A percentile compares a stretch with the other conserved stretches of the same genome.
These are phyloP conservation scores for Hypotaenidia philippensis DNA, from an alignment of 2,797 vertebrate species.

Conservation along the genomic window DNA sequence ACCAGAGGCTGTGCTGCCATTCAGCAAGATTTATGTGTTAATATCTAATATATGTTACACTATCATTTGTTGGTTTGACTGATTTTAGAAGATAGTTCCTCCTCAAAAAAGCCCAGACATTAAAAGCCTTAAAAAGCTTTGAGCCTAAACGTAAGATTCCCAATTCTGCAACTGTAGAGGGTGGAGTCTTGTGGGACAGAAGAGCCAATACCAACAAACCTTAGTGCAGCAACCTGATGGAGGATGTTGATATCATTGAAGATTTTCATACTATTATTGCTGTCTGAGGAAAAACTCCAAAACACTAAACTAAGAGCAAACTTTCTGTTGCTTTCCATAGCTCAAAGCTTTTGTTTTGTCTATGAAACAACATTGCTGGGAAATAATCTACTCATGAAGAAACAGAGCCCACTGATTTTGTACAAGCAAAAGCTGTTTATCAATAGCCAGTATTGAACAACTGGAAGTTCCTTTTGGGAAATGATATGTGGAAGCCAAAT, in stretches of 20 bases:
- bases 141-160: neutral
- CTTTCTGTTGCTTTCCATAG: neutral
- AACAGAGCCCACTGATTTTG: neutral
- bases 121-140: neutral
- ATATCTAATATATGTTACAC: neutral
- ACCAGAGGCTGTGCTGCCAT: no score
- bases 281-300: neutral
- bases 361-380: neutral
- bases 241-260: neutral
- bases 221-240: neutral
- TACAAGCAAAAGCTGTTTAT: neutral
- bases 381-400: neutral
- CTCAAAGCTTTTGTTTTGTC: neutral
- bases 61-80: neutral
- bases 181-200: neutral
- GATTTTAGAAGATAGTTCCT: neutral
- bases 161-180: neutral
- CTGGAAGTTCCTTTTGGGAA: neutral
- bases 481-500: neutral
- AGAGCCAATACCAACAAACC: neutral
- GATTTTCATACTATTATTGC: neutral
- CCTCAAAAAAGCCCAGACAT: neutral
- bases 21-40: neutral
- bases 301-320: neutral
- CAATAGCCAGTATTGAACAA: neutral